Conservation (phyloP, 2,113 vertebrate species). For the Scalopus aquaticus region DNA sequence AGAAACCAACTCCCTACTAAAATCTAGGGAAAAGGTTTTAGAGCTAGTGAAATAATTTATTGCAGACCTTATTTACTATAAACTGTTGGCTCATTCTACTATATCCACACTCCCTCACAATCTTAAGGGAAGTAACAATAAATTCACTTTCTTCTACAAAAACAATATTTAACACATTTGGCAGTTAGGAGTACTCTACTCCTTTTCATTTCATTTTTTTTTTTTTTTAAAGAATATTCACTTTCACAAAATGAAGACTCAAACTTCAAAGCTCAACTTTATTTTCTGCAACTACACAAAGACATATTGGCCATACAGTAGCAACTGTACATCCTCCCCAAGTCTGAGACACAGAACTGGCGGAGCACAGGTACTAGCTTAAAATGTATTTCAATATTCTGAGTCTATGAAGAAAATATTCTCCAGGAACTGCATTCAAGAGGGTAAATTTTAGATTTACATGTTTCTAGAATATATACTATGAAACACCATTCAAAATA, state of each 20-base stretch:
- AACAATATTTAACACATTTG: constrained; percentile 71
- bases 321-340: constrained; percentile 8
- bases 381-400: constrained; percentile 17
- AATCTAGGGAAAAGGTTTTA: constrained; percentile 72
- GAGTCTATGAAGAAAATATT: constrained; percentile 36
- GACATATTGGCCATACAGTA: constrained; percentile 41
- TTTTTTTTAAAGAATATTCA: constrained; percentile 50
- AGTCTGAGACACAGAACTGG: neutral
- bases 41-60: constrained; percentile 75
- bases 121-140: constrained; percentile 73
- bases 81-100: constrained; percentile 65
- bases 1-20: constrained; percentile 80
- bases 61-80: constrained; percentile 78
- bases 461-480: constrained; percentile 11
- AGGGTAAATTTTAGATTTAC: neutral
- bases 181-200: constrained; percentile 64
- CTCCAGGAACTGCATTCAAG: neutral
- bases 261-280: constrained; percentile 50
- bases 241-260: constrained; percentile 69
- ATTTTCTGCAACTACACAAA: constrained; percentile 41
- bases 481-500: neutral
- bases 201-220: neutral
- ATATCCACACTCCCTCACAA: constrained; percentile 72
- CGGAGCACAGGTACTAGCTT: constrained; percentile 20
- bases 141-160: constrained; percentile 60